Conservation (phyloP, 2,888 invertebrate genomes). For the Allacma fusca region DNA sequence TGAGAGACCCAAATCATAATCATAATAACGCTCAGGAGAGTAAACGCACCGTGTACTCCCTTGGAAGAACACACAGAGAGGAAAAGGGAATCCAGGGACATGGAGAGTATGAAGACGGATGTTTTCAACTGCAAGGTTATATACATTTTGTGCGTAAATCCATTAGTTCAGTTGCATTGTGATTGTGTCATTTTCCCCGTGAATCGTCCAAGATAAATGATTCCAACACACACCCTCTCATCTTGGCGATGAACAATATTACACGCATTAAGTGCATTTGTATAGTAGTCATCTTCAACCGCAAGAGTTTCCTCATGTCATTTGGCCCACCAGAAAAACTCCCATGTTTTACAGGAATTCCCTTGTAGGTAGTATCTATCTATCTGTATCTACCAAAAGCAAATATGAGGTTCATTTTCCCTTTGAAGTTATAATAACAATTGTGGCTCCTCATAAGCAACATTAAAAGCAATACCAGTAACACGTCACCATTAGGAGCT, state of each 20-base stretch:
- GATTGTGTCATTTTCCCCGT: constrained; percentile 13
- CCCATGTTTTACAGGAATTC: no score
- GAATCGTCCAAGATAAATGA: background rate
- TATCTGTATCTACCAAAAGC: no score
- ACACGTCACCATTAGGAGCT: no score
- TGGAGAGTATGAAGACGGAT: background rate
- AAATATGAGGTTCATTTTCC: no score
- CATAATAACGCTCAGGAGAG: background rate
- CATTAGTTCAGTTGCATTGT: constrained; percentile 33
- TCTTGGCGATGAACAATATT: constrained; percentile 6
- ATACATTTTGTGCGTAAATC: constrained; percentile 16
- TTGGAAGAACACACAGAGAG: background rate
- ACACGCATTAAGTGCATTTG: background rate
- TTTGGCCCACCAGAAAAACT: background rate
- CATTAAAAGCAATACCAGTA: no score
- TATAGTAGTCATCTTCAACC: background rate
- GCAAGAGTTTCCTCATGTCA: background rate
- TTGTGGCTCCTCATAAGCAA: no score
- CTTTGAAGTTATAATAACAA: no score
- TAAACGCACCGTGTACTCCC: background rate
- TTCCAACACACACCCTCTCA: constrained; percentile 5
- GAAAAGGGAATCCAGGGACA: background rate
- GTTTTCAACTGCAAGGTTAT: background rate
- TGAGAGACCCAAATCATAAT: background rate
- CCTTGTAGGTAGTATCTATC: no score